Conservation (phyloP, 2,888 invertebrate species). For the Brachypterus glaber region DNA sequence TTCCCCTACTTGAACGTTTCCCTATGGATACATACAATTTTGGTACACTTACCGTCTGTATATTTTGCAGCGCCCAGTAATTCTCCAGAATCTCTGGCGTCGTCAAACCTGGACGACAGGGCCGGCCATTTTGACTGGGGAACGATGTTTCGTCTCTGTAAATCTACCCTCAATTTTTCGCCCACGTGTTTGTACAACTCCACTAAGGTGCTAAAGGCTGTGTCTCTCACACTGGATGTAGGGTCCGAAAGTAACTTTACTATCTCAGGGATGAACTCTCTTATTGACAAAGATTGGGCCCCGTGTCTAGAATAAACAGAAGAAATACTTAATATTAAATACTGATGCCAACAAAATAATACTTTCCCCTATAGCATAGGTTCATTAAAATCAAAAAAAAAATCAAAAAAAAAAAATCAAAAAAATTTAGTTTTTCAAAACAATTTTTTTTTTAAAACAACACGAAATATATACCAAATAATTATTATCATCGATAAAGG, state of each 20-base stretch:
- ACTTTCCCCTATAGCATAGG: no score
- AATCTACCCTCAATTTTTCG: conserved; percentile 72
- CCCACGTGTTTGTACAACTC: conserved; percentile 91
- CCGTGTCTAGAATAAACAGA: conserved; percentile 78
- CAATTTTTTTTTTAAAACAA: no score
- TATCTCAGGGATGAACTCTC: conserved; percentile 72
- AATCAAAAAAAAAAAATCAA: no score
- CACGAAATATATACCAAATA: no score
- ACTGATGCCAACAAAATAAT: no score
- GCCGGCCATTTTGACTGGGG: conserved; percentile 61
- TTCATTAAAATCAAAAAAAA: no score
- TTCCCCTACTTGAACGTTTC: no score
- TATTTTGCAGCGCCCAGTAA: conserved; percentile 51
- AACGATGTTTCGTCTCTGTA: conserved; percentile 70
- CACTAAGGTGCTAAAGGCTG: conserved; percentile 74
- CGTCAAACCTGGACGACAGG: conserved; percentile 79
- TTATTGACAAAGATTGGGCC: conserved; percentile 69
- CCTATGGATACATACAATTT: no score
- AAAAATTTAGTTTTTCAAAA: no score
- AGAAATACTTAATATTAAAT: no score
- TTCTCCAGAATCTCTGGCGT: conserved; percentile 68
- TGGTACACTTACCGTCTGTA: conserved; percentile 31
- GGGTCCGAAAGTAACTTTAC: conserved; percentile 81
- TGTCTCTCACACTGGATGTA: conserved; percentile 76
- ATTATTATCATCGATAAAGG: no score